phyloP scores from a whole-genome alignment of 2,113 vertebrate genomes.

The Ceyx margarethae region DNA sequence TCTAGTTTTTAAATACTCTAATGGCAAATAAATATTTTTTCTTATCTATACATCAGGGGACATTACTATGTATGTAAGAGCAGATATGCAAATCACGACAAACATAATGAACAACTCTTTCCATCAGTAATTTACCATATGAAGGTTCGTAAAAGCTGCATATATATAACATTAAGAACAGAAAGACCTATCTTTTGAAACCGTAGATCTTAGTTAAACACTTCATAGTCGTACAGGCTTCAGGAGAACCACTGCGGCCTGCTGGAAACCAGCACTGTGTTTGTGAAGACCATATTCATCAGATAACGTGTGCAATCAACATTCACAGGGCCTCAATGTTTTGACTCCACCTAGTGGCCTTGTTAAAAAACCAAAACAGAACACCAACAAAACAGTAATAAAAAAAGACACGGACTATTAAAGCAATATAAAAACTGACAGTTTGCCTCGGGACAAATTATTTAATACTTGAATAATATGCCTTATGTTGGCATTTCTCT shows the following conservation, averaged over 20 bases:
- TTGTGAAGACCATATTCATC: rapidly evolving
- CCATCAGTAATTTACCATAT: background rate
- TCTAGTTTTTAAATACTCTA: background rate
- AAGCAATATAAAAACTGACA: background rate
- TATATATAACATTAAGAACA: background rate
- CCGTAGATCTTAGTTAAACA: background rate
- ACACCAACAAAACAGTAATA: no score
- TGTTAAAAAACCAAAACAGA: background rate
- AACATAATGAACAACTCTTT: background rate
- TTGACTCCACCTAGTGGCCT: background rate
- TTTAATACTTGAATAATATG: background rate
- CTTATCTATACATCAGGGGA: background rate
- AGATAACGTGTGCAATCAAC: rapidly evolving
- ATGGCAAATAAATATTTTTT: background rate
- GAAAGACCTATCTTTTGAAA: background rate
- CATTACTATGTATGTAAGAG: rapidly evolving
- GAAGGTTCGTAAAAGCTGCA: background rate
- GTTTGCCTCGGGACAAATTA: background rate
- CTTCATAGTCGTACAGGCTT: background rate
- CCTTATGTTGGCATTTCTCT: background rate
- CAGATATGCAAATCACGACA: background rate
- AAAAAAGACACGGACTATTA: background rate
- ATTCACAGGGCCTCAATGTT: background rate
- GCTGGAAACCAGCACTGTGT: background rate
- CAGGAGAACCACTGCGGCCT: background rate